Base-by-base conservation (phyloP, 1,140 invertebrate species). In the Apis cerana region DNA sequence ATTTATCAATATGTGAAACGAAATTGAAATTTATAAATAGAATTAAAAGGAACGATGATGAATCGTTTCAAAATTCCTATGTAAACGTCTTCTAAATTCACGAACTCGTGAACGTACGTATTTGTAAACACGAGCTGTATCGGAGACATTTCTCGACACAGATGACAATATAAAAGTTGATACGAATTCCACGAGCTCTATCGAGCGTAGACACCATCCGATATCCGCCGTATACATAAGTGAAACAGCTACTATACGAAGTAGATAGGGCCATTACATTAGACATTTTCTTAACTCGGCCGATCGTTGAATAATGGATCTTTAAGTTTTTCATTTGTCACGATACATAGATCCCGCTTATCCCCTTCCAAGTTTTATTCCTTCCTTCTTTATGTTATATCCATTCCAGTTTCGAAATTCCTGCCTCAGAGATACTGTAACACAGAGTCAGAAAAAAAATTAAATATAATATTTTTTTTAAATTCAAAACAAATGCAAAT, bases 261-360 rank as follows among this genome's bases (percentile, higher is more conserved):
- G 52, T 68, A 58, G 9, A 54, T 52, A 13, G 50, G 43, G 15
- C 23, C 58, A 71, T 61, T 72, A 78, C 62, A 27, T 27, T 27
- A n/a, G 58, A n/a, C n/a, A 72, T 72, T 72, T 72, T 64, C 50
- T 69, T 80, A 71, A 68, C 68, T 59, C 56, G 43, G 19, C 17
- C 3, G 43, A 21, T 79, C 58, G 43, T 54, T 50, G 68, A 79
- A 79, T 79, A 70, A 79, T 70, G 76, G 76, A 78, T 78, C 56
- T 19, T 43, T 33, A 21, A 69, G 76, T 78, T 56, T 78, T 78
- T 48, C 54, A 23, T 43, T 69, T 69, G 64, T 69, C 48, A 21
- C 15, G 11, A 33, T n/a, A n/a, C n/a, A 68, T 61, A 21, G 4
- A 59, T 27, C 10, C 27, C 4, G 15, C 69, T 17, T 17, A 54